These are phyloP conservation scores for Folsomia candida DNA, from an alignment of 2,888 invertebrate genomes.

Conservation along the genomic window DNA sequence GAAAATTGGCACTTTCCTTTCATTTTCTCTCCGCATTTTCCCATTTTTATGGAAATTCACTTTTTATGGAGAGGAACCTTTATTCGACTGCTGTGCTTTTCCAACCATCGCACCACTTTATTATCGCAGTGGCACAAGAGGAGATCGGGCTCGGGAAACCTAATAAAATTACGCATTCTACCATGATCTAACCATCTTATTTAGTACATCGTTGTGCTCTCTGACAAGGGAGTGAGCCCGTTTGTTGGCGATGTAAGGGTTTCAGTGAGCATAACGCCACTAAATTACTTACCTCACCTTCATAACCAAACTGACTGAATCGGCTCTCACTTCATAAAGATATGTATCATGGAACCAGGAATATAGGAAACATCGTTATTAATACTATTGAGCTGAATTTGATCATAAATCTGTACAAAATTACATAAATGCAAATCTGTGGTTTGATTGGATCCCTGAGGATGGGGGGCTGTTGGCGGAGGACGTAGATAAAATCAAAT, in stretches of 20 bases:
- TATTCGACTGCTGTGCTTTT: background rate
- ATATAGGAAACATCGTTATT: background rate
- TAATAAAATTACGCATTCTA: constrained; percentile 2
- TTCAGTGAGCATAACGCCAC: too few species aligned
- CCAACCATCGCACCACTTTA: background rate
- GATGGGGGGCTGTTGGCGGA: background rate
- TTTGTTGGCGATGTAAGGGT: background rate
- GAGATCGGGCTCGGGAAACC: background rate
- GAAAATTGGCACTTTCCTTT: background rate
- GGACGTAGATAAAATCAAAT: background rate
- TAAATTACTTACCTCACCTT: background rate
- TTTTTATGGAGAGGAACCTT: background rate
- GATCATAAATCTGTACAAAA: background rate
- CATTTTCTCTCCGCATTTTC: background rate
- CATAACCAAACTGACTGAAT: background rate
- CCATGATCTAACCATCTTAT: constrained; percentile 9
- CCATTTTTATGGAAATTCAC: background rate
- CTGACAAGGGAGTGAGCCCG: background rate
- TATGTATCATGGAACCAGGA: background rate
- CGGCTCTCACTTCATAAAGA: background rate
- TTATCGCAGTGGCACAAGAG: background rate
- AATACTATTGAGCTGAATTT: background rate
- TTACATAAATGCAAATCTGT: background rate
- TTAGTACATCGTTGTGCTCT: background rate
- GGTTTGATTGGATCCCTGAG: background rate